Conservation (phyloP, 1,140 invertebrate genomes). For the Drosophila arizonae region DNA sequence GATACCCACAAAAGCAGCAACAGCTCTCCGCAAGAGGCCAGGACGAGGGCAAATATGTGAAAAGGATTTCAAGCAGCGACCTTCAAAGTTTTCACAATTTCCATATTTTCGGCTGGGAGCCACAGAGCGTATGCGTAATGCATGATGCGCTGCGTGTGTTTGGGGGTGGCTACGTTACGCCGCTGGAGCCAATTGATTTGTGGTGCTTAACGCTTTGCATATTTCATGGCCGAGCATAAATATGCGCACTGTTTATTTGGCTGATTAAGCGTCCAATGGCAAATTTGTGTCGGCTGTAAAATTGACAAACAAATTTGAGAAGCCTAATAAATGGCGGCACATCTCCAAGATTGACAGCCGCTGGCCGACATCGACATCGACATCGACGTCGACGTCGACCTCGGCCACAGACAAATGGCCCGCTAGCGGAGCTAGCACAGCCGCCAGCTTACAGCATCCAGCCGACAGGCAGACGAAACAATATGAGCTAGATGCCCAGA, state of each 20-base stretch:
- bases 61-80: constrained; percentile 36
- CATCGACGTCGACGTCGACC: constrained; percentile 1
- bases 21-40: neutral
- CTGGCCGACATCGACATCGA: constrained; percentile 1
- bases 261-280: constrained; percentile 22
- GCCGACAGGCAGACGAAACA: constrained; percentile 33
- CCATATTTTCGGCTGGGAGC: constrained; percentile 34
- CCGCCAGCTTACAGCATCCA: constrained; percentile 4
- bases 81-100: constrained; percentile 55
- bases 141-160: neutral
- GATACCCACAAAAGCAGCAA: constrained; percentile 7
- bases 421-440: constrained; percentile 25
- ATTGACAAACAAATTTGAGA: constrained; percentile 44
- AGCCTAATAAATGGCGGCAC: constrained; percentile 40
- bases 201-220: neutral
- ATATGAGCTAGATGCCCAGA: constrained; percentile 30
- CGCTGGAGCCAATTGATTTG: constrained; percentile 6
- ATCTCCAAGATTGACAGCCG: constrained; percentile 50
- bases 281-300: constrained; percentile 6
- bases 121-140: constrained; percentile 35
- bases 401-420: constrained; percentile 51
- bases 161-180: neutral
- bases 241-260: constrained; percentile 17
- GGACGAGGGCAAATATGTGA: constrained; percentile 13
- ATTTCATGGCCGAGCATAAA: neutral